Percentiles rank a stretch among this genome's conserved stretches.
Conservation (phyloP, 2,797 vertebrate species). For the Rhodeus uyekii region DNA sequence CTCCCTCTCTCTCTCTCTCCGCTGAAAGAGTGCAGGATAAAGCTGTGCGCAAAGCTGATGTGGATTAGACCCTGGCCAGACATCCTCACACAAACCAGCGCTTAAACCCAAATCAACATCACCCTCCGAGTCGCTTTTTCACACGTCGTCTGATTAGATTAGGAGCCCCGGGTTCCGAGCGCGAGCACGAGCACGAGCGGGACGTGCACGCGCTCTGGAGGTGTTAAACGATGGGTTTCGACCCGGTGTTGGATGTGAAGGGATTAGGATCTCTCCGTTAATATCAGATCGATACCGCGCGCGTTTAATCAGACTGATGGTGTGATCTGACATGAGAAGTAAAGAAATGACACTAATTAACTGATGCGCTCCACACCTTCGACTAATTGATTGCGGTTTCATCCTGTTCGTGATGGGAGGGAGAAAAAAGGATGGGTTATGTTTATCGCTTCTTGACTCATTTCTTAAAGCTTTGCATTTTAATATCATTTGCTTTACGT, state of each 20-base stretch:
- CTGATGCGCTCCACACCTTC: background rate
- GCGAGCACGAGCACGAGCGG: slow-evolving; percentile 58
- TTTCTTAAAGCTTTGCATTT: background rate
- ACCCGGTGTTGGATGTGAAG: slow-evolving; percentile 66
- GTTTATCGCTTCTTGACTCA: background rate
- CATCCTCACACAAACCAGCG: slow-evolving; percentile 81
- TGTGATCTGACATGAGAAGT: background rate
- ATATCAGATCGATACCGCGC: background rate
- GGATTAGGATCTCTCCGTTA: slow-evolving; percentile 61
- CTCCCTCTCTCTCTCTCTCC: slow-evolving; percentile 51
- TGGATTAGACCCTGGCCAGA: slow-evolving; percentile 81
- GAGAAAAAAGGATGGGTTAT: too few relatives aligned
- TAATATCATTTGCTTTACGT: too few relatives aligned
- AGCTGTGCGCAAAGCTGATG: slow-evolving; percentile 77
- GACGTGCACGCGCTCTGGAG: slow-evolving; percentile 63
- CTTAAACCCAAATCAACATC: slow-evolving; percentile 80
- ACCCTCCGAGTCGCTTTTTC: slow-evolving; percentile 74
- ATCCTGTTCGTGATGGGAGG: too few relatives aligned
- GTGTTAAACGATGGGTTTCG: slow-evolving; percentile 74
- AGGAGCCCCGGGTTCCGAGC: slow-evolving; percentile 55
- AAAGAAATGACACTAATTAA: background rate
- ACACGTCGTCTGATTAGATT: slow-evolving; percentile 72
- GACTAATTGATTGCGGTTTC: background rate
- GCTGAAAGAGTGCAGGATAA: slow-evolving; percentile 69
- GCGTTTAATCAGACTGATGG: background rate